Percentiles rank a stretch among this genome's conserved stretches.
Evolutionary conservation across 2,113 vertebrate genomes (phyloP).

Genomic region (zebrafish (Danio rerio)): GRCz12tu NC_133180.1:8895001-8895500

Average conservation of each 20-base stretch:
- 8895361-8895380: slow-evolving; percentile 87
- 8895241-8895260: background rate
- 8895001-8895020: too few species aligned
- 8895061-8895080: background rate
- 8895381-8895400: slow-evolving; percentile 80
- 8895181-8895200: slow-evolving; percentile 85
- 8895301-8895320: slow-evolving; percentile 80
- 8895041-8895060: too few species aligned
- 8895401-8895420: slow-evolving; percentile 86
- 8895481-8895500: too few species aligned
- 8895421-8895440: slow-evolving; percentile 79
- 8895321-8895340: slow-evolving; percentile 89
- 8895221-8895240: slow-evolving; percentile 69
- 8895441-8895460: background rate
- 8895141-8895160: slow-evolving; percentile 85
- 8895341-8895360: slow-evolving; percentile 85
- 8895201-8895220: slow-evolving; percentile 93
- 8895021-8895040: too few species aligned
- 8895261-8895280: background rate
- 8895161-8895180: slow-evolving; percentile 84
- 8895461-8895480: background rate
- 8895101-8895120: background rate
- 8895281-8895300: background rate
- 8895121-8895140: background rate
- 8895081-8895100: background rate